These are phyloP conservation scores for Drosophila engyochracea DNA, from an alignment of 2,888 invertebrate genomes.

Conservation along the genomic window DNA sequence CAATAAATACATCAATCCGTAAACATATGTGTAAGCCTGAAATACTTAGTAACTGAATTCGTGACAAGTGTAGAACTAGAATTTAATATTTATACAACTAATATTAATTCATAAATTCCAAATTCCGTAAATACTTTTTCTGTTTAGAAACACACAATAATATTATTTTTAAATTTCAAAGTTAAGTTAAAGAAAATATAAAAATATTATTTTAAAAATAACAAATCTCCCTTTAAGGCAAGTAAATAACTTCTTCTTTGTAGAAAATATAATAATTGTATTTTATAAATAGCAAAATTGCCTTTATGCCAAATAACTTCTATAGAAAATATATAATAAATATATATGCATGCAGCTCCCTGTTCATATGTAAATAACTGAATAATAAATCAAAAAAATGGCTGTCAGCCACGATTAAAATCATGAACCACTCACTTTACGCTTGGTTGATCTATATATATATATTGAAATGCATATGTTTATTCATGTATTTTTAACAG, in stretches of 20 bases:
- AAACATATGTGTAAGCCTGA: not conserved
- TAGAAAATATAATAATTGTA: not conserved
- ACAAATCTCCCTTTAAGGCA: not conserved
- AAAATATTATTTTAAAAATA: not conserved
- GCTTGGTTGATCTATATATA: conserved; percentile 7
- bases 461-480: not conserved
- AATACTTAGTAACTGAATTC: not conserved
- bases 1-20: not conserved
- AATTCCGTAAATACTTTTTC: not conserved
- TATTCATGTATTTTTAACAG: not conserved
- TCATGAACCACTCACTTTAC: conserved; percentile 2
- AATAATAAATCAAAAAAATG: conserved; percentile 1
- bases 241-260: not conserved
- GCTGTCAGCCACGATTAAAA: not conserved
- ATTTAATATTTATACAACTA: not conserved
- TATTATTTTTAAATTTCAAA: not conserved
- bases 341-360: not conserved
- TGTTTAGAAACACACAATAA: not conserved
- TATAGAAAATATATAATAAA: not conserved
- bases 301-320: not conserved
- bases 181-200: not conserved
- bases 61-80: not conserved
- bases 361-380: conserved; percentile 1
- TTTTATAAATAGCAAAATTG: not conserved
- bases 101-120: not conserved